Percentiles rank a stretch among this genome's conserved stretches.
Evolutionary conservation across 2,888 invertebrate genomes (phyloP).

Genomic region (Pterostichus niger): DNA sequence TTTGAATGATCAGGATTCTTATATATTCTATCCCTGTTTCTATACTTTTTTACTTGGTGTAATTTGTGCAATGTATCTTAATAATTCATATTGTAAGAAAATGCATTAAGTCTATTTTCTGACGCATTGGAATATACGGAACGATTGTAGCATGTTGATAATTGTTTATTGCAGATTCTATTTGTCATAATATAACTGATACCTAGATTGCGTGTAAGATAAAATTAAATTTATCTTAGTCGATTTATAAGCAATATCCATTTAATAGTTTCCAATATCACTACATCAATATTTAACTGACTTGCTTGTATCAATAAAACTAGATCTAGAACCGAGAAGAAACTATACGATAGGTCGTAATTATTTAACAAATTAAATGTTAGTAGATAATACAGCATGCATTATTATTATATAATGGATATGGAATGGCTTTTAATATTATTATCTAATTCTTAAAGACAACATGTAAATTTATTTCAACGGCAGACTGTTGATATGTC

Average conservation of each 20-base stretch:
- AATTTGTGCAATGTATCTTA: no score
- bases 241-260: conserved; percentile 25
- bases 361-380: neutral
- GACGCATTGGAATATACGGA: neutral
- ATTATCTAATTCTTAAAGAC: neutral
- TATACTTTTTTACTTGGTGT: no score
- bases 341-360: no score
- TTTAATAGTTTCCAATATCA: conserved; percentile 22
- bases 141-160: conserved; percentile 30
- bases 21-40: no score
- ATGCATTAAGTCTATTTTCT: neutral
- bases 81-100: neutral
- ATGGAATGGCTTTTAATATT: conserved; percentile 13
- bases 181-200: neutral
- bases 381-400: neutral
- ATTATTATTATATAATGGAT: conserved; percentile 3
- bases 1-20: no score
- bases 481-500: conserved; percentile 48
- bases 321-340: no score
- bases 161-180: conserved; percentile 16
- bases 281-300: conserved; percentile 29
- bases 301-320: neutral
- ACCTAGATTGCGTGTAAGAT: conserved; percentile 20
- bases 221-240: conserved; percentile 24
- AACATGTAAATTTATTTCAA: conserved; percentile 19